phyloP scores from a whole-genome alignment of 2,113 vertebrate species.

The Collichthys lucidus region DNA sequence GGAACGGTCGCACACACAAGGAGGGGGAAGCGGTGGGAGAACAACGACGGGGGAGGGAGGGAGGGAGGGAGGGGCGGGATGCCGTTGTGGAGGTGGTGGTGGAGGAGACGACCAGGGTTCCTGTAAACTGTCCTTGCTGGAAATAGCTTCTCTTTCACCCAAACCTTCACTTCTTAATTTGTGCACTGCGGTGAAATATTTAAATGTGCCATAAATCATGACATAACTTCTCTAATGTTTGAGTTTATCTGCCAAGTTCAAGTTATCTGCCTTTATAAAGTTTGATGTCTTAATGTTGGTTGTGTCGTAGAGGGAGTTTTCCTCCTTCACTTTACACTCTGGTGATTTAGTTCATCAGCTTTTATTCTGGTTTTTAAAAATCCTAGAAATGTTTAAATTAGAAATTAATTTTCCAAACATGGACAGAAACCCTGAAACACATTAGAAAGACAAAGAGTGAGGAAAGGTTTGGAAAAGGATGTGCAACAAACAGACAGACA shows the following conservation, averaged over 20 bases:
- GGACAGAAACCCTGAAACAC: conserved; percentile 69
- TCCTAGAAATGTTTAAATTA: background rate
- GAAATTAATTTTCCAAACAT: background rate
- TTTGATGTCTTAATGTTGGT: too few relatives aligned
- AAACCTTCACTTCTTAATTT: background rate
- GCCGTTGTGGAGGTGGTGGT: conserved; percentile 71
- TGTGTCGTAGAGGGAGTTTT: too few relatives aligned
- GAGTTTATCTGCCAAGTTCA: too few relatives aligned
- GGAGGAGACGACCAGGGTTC: conserved; percentile 70
- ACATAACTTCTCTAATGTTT: background rate
- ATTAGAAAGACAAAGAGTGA: conserved; percentile 61
- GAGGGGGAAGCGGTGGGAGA: conserved; percentile 65
- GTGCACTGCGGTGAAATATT: background rate
- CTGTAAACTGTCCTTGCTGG: conserved; percentile 30
- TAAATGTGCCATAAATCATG: background rate
- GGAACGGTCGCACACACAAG: conserved; percentile 83
- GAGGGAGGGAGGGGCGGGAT: conserved; percentile 43
- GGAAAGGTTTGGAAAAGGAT: conserved; percentile 77
- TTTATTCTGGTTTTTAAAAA: background rate
- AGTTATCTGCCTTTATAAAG: too few relatives aligned
- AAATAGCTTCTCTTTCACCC: background rate
- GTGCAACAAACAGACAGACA: conserved; percentile 59
- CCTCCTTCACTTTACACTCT: too few relatives aligned
- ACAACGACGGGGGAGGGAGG: conserved; percentile 44
- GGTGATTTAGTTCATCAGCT: background rate